A percentile compares a stretch with the other conserved stretches of the same genome.
Evolutionary conservation across 2,888 invertebrate genomes (phyloP).

Genomic region (Plutella xylostella): DNA sequence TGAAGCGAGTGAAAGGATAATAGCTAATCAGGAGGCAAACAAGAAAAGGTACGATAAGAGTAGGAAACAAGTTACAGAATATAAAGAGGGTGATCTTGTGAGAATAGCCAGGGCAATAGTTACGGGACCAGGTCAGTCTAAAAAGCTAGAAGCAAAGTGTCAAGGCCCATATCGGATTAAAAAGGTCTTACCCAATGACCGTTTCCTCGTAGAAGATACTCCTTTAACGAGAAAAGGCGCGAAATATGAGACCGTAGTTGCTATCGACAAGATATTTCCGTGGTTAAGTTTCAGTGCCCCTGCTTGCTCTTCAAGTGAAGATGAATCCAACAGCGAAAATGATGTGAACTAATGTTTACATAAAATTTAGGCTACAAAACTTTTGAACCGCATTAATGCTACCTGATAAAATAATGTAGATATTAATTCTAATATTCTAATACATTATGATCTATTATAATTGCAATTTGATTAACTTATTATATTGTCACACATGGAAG

Average conservation of each 20-base stretch:
- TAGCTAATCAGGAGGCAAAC: slow-evolving; percentile 6
- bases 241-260: slow-evolving; percentile 17
- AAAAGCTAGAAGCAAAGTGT: slow-evolving; percentile 9
- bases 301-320: background rate
- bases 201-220: slow-evolving; percentile 22
- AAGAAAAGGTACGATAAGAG: slow-evolving; percentile 11
- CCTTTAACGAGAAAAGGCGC: slow-evolving; percentile 17
- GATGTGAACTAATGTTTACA: too few species aligned
- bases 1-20: background rate
- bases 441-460: background rate
- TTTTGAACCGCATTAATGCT: background rate
- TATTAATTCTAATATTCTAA: background rate
- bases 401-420: background rate
- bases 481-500: background rate
- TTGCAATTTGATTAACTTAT: background rate
- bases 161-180: slow-evolving; percentile 17
- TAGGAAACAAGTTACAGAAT: slow-evolving; percentile 7
- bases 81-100: slow-evolving; percentile 10
- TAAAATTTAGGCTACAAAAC: too few species aligned
- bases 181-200: slow-evolving; percentile 20
- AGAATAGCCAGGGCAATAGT: slow-evolving; percentile 2
- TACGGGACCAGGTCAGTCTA: background rate
- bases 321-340: too few species aligned
- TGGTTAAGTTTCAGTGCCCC: slow-evolving; percentile 17
- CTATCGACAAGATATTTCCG: slow-evolving; percentile 22